Conservation (phyloP, 2,797 vertebrate species). For the Oreochromis grahami region DNA sequence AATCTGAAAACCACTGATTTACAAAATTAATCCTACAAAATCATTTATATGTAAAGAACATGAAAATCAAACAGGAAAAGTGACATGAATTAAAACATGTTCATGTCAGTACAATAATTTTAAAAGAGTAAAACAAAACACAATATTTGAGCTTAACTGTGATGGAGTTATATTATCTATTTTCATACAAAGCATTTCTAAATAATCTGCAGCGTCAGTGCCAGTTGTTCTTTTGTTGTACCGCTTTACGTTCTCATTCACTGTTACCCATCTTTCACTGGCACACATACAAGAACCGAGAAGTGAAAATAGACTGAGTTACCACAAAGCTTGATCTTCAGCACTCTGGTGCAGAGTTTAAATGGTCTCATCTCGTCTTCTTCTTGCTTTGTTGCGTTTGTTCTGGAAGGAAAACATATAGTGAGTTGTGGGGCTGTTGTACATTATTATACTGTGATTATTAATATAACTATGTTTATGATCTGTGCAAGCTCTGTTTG, state of each 20-base stretch:
- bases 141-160: not conserved
- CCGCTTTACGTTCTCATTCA: too few relatives aligned
- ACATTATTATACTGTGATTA: not conserved
- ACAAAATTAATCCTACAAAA: not conserved
- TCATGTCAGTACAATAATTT: not conserved
- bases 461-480: not conserved
- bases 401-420: not conserved
- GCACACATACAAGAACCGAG: too few relatives aligned
- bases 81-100: not conserved
- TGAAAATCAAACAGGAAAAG: fast-evolving
- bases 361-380: not conserved
- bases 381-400: not conserved
- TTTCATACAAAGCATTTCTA: too few relatives aligned
- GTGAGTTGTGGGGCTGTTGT: not conserved
- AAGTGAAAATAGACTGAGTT: too few relatives aligned
- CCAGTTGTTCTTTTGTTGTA: too few relatives aligned
- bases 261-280: too few relatives aligned
- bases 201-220: too few relatives aligned
- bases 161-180: too few relatives aligned
- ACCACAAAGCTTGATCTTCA: too few relatives aligned
- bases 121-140: not conserved
- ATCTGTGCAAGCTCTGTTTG: not conserved
- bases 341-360: too few relatives aligned
- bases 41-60: not conserved
- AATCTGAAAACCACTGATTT: fast-evolving